Conservation (phyloP, 2,113 vertebrate genomes). For the Neolamprologus tretocephalus region DNA sequence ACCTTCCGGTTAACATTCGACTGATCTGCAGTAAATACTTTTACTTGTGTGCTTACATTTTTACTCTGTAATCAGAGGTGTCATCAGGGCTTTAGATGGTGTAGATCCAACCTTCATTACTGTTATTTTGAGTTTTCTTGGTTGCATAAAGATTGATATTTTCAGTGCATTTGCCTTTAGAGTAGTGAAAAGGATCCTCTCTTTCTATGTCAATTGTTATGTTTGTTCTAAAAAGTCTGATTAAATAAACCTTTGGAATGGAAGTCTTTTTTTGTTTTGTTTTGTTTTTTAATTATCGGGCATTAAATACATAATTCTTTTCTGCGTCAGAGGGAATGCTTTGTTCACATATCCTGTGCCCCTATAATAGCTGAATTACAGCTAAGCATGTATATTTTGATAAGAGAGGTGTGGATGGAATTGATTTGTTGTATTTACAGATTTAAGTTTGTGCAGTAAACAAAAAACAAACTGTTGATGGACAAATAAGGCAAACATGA, state of each 20-base stretch:
- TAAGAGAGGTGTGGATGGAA: not conserved
- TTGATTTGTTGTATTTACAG: not conserved
- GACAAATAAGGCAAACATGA: not conserved
- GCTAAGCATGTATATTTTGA: not conserved
- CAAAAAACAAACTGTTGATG: not conserved
- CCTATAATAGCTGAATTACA: not conserved
- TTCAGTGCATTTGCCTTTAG: conserved; percentile 6
- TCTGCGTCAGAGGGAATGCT: not conserved
- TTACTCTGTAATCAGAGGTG: not conserved
- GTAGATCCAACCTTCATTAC: not conserved
- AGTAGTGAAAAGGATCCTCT: not conserved
- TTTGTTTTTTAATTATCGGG: not conserved
- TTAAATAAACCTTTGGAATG: conserved; percentile 32
- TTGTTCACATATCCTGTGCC: not conserved
- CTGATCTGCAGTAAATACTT: conserved; percentile 19
- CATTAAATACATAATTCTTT: not conserved
- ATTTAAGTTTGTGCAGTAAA: not conserved
- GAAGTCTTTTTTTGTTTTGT: not conserved
- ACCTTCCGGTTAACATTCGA: conserved; percentile 83
- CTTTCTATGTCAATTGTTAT: not conserved
- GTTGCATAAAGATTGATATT: not conserved
- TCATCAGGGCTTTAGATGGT: not conserved
- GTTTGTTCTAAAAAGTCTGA: conserved; percentile 5
- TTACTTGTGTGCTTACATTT: not conserved
- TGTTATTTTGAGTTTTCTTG: not conserved